Evolutionary conservation across 2,113 vertebrate species (phyloP).

Genomic region (Hirundichthys speculiger): DNA sequence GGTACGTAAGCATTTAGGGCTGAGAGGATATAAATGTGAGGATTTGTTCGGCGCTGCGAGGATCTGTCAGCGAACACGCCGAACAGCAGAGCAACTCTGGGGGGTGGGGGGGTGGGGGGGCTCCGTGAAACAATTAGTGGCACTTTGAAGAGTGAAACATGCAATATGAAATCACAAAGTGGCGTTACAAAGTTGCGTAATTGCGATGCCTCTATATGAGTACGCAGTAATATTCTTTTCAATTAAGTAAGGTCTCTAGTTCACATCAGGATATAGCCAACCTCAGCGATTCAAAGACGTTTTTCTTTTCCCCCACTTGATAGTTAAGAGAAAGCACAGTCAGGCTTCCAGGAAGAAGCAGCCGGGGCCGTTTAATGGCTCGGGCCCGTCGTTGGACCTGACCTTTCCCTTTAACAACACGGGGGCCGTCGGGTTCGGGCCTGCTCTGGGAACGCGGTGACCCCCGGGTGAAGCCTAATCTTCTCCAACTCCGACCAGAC

Average conservation of each 20-base stretch:
- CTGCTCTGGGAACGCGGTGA: slow-evolving; percentile 90
- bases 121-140: slow-evolving; percentile 59
- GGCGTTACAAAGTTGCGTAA: slow-evolving; percentile 41
- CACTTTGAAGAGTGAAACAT: slow-evolving; percentile 36
- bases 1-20: slow-evolving; percentile 75
- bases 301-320: slow-evolving; percentile 37
- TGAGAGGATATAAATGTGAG: slow-evolving; percentile 66
- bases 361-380: slow-evolving; percentile 74
- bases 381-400: slow-evolving; percentile 88
- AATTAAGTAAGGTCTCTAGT: slow-evolving; percentile 66
- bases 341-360: slow-evolving; percentile 67
- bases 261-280: slow-evolving; percentile 66
- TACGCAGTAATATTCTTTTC: slow-evolving; percentile 65
- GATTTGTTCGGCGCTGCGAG: slow-evolving; percentile 65
- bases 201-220: slow-evolving; percentile 51
- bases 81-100: slow-evolving; percentile 36
- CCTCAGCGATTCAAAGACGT: slow-evolving; percentile 64
- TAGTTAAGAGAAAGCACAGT: slow-evolving; percentile 74
- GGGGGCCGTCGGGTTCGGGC: slow-evolving; percentile 76
- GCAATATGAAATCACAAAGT: slow-evolving; percentile 32
- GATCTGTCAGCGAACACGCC: slow-evolving; percentile 61
- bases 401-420: slow-evolving; percentile 92
- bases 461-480: slow-evolving; percentile 95
- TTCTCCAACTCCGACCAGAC: slow-evolving; percentile 90
- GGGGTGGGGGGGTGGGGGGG: background rate